Conservation (phyloP, 2,888 invertebrate genomes). For the Himalopsyche japonica region DNA sequence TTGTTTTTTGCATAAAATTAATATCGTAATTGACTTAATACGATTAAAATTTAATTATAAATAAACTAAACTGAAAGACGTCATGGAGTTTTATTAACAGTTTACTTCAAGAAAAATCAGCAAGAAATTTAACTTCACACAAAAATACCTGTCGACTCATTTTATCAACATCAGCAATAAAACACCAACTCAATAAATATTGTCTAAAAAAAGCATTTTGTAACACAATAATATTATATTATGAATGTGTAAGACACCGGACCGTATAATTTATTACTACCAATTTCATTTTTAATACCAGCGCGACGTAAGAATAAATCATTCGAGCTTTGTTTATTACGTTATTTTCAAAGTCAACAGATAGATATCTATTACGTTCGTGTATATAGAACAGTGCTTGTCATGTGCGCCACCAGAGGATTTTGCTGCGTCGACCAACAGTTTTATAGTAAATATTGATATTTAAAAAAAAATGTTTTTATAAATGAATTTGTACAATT, state of each 20-base stretch:
- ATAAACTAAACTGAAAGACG: background rate
- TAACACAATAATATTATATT: too few species aligned
- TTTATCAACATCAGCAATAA: background rate
- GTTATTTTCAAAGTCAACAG: background rate
- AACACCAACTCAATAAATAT: background rate
- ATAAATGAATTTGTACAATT: too few species aligned
- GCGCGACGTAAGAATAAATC: background rate
- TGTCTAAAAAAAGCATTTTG: background rate
- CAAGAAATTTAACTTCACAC: background rate
- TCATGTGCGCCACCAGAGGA: too few species aligned
- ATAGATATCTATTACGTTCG: background rate
- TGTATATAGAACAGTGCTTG: too few species aligned
- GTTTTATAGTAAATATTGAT: too few species aligned
- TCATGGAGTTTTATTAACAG: background rate
- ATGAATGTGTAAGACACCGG: background rate
- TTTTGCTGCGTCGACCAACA: too few species aligned
- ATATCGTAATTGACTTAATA: too few species aligned
- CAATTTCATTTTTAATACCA: background rate
- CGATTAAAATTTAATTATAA: too few species aligned
- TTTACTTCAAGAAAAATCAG: background rate
- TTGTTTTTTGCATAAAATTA: too few species aligned
- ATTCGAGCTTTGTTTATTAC: background rate
- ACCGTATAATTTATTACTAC: background rate
- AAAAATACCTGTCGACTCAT: background rate
- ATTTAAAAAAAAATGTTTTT: too few species aligned